phyloP scores from a whole-genome alignment of 2,797 vertebrate species.

The Spizella passerina region DNA sequence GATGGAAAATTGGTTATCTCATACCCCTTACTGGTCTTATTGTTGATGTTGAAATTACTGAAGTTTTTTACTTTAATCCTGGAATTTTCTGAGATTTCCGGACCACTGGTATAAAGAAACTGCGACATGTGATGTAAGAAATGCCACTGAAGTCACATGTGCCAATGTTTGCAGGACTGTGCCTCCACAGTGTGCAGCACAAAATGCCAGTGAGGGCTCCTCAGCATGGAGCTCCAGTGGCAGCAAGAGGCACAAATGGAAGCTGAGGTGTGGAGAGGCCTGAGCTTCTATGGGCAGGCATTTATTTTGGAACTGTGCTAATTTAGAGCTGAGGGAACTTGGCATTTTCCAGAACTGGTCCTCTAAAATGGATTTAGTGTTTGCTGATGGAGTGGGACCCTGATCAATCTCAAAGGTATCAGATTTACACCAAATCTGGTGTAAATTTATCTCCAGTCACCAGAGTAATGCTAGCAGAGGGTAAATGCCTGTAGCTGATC shows the following conservation, averaged over 20 bases:
- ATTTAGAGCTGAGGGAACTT: neutral
- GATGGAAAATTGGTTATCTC: neutral
- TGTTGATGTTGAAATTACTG: neutral
- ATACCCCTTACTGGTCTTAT: neutral
- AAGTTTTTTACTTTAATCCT: neutral
- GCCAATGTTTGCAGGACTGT: neutral
- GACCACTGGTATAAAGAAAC: neutral
- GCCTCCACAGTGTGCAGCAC: neutral
- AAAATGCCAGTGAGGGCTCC: neutral
- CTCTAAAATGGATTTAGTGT: neutral
- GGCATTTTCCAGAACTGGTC: neutral
- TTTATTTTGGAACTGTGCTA: neutral
- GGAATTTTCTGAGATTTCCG: neutral
- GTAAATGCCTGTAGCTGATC: neutral
- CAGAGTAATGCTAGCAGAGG: neutral
- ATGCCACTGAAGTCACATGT: neutral
- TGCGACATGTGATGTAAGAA: neutral
- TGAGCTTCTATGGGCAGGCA: neutral
- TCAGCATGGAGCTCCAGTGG: neutral
- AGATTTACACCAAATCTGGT: neutral
- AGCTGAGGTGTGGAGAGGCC: accelerated
- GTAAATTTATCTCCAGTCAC: neutral
- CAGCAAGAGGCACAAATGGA: neutral
- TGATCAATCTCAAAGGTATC: neutral
- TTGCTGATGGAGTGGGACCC: neutral